Base-by-base conservation (phyloP, 30 jellyfish, hydroid and myxozoan genomes). In the Nemopilema nomurai region DNA sequence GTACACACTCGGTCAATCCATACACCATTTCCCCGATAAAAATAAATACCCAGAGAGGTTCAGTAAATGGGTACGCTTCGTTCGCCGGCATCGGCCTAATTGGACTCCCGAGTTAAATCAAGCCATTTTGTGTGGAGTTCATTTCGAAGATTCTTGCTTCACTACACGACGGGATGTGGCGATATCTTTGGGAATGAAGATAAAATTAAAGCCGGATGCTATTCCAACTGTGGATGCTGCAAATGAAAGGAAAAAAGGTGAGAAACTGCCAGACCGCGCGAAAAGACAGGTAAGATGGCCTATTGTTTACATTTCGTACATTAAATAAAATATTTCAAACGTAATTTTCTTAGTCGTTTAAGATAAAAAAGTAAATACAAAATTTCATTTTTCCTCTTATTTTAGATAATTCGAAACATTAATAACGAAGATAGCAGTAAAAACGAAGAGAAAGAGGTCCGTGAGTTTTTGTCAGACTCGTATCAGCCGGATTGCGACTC, bases 161-260 rank as follows among this genome's bases (percentile, higher is more conserved):
- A 50, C 51, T 1, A 65, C 50, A 49, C 49, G 71, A 81, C 70
- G 25, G 69, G 82, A 67, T 20, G 51, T 81, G 20, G 90, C 90
- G 53, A 33, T n/a, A 69, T 24, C 67, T 49, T 81, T 81, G 50
- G 90, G 90, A 49, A 81, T 81, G 53, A 69, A 49, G 28, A 51
- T 22, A n/a, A 30, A 16, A n/a, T 81, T 81, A 21, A 81, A 65
- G n/a, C 62, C 80, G 16, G 81, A 69, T 65, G 90, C 90, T 32
- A 71, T 66, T n/a, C 90, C 90, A 20, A 28, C 90, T 4, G 29
- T 81, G 17, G 82, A 81, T 49, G 90, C 90, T 28, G 90, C 90
- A 67, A 81, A 49, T 18, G 25, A 75, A 75, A 20, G 22, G n/a
- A 66, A 65, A 29, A 33, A 79, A 62, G 80, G 13, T 26, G 67